Percentiles rank a stretch among this genome's conserved stretches.
Evolutionary conservation across 1,140 invertebrate genomes (phyloP).

Genomic region (Pseudobourletiella spinata): DNA sequence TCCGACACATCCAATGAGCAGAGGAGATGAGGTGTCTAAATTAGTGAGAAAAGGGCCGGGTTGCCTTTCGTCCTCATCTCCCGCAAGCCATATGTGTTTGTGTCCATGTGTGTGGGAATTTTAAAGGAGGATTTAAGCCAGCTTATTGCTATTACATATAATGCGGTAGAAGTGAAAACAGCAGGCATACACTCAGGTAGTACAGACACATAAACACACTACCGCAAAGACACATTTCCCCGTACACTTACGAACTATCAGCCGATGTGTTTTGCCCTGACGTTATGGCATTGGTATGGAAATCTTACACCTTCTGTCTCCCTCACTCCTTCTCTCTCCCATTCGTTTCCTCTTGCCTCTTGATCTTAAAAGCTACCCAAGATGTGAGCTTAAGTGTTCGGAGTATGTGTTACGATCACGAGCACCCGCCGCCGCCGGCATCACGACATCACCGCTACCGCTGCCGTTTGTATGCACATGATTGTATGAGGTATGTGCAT

Average conservation of each 20-base stretch:
- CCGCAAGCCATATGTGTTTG: neutral
- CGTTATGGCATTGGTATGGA: neutral
- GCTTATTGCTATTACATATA: no score
- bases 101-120: neutral
- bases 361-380: neutral
- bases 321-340: neutral
- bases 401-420: neutral
- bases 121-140: no score
- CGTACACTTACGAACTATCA: no score
- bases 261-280: neutral
- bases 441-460: no score
- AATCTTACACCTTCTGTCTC: conserved; percentile 6
- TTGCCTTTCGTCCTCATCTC: neutral
- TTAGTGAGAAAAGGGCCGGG: conserved; percentile 7
- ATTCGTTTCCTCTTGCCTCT: neutral
- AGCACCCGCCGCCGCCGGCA: no score
- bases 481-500: no score
- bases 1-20: neutral
- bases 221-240: no score
- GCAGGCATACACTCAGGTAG: no score
- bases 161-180: no score
- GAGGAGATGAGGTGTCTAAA: conserved; percentile 9
- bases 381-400: neutral
- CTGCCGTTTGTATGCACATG: no score
- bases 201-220: no score